Base-by-base conservation (phyloP, 2,888 invertebrate genomes). In the Pseudococcus viburni region DNA sequence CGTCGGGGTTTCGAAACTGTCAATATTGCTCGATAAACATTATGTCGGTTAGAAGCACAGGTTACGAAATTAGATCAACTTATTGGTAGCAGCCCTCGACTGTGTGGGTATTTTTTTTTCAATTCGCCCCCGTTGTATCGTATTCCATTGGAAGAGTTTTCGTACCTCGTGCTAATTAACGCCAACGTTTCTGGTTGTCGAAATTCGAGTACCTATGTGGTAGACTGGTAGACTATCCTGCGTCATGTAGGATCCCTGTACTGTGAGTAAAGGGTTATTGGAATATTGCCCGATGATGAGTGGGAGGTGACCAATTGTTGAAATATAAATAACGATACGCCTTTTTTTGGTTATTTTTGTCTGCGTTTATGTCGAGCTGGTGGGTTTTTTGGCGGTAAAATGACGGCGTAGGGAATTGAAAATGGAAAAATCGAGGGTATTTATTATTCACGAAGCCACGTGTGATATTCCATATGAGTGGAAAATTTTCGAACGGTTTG, bases 31-130 rank as follows among this genome's bases (percentile, higher is more conserved):
- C 4, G 73, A 33, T 73, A 33, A 73, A 73, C 17, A 73, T 73
- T 73, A 73, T 22, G 22, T 22, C 64, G 22, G 64, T 64, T 64
- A 22, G 64, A 19, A 42, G 64, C 64, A 33, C 33, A 17, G 17
- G 33, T 73, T 73, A 73, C 33, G 33, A 73, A 73, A 73, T 73
- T 73, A 33, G 73, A 73, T 73, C 73, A 73, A 73, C 33, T 26
- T 17, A 33, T 73, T 26, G 26, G 33, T 17, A 11, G 64, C 22
- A 64, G 64, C 64, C 64, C 64, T 64, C 9, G 22, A 19, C 22
- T 64, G 0, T 19, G 15, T 64, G 4, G 19, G 64, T 59, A 19
- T 46, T 46, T 46, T 46, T 46, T 46, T 46, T 51, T 12, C 51
- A 15, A 17, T 5, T 33, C 26, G 26, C 26, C 26, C 26, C 26